Conservation (phyloP, 2,113 vertebrate genomes). For the Brevimyrus niger region DNA sequence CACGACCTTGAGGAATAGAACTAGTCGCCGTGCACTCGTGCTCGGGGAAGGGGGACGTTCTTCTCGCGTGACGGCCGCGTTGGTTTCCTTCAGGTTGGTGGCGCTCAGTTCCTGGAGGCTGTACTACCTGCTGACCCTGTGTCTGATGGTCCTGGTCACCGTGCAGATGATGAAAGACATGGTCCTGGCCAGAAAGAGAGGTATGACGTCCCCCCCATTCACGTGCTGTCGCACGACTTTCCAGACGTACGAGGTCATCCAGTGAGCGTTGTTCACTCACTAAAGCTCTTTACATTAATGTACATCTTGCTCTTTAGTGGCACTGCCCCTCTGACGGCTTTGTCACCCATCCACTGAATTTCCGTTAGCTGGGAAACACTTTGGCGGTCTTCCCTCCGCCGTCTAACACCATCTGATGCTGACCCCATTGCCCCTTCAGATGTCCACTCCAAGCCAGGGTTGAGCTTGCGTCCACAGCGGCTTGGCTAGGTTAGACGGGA, state of each 20-base stretch:
- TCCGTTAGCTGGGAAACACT: not conserved
- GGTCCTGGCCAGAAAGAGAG: slow-evolving; percentile 62
- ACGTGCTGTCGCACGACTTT: too few species aligned
- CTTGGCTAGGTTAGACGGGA: too few species aligned
- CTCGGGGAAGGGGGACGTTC: not conserved
- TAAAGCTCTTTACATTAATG: not conserved
- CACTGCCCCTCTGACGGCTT: too few species aligned
- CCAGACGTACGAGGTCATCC: not conserved
- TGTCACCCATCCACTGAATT: not conserved
- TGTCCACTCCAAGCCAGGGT: not conserved
- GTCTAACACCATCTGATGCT: not conserved
- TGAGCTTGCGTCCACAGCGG: not conserved
- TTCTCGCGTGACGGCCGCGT: not conserved
- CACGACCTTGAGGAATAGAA: not conserved
- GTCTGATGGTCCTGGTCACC: slow-evolving; percentile 63
- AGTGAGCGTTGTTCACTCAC: not conserved
- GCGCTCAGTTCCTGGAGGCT: slow-evolving; percentile 70
- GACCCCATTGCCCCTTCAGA: not conserved
- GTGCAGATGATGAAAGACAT: slow-evolving; percentile 67
- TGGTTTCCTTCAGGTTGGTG: slow-evolving; percentile 65
- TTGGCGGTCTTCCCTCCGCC: not conserved
- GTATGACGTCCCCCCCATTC: slow-evolving; percentile 45
- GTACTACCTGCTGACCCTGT: slow-evolving; percentile 68
- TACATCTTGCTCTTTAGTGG: not conserved
- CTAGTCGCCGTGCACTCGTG: not conserved